Percentiles rank a stretch among this genome's conserved stretches.
phyloP scores from a whole-genome alignment of 2,113 vertebrate species.

The Paraplagusia blochii region DNA sequence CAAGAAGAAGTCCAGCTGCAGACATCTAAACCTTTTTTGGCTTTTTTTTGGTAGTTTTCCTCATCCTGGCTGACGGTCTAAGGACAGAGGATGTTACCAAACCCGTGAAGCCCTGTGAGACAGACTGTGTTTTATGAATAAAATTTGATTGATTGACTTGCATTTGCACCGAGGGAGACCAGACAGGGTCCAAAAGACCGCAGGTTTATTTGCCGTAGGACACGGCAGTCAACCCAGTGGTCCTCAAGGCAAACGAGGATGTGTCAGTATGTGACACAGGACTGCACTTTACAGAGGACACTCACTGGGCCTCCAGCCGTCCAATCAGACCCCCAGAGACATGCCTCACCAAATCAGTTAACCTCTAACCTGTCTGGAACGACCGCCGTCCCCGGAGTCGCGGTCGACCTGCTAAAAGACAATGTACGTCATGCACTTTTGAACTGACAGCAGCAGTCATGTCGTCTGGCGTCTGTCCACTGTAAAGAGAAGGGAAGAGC shows the following conservation, averaged over 20 bases:
- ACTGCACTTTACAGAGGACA: constrained; percentile 70
- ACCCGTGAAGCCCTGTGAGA: too few relatives aligned
- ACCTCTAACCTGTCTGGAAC: constrained; percentile 61
- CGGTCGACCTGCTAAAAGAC: constrained; percentile 64
- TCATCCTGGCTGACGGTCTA: too few relatives aligned
- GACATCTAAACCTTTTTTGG: too few relatives aligned
- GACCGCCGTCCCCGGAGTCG: constrained; percentile 53
- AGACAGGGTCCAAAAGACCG: constrained; percentile 35
- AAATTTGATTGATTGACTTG: too few relatives aligned
- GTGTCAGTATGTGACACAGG: constrained; percentile 63
- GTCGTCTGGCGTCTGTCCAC: constrained; percentile 53
- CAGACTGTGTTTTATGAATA: too few relatives aligned
- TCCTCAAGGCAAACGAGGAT: constrained; percentile 62
- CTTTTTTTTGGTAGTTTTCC: too few relatives aligned
- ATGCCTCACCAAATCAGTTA: constrained; percentile 65
- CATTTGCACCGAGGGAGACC: too few relatives aligned
- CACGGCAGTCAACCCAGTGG: constrained; percentile 52
- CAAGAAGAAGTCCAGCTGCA: too few relatives aligned
- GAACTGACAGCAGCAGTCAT: constrained; percentile 40
- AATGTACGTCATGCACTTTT: constrained; percentile 59
- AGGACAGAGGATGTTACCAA: too few relatives aligned
- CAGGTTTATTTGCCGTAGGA: constrained; percentile 22
- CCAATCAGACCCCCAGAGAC: constrained; percentile 62
- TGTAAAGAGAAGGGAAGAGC: constrained; percentile 49
- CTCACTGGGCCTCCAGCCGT: constrained; percentile 52